Evolutionary conservation across 2,113 vertebrate species (phyloP), one percentile per base, ranked within the genome.

Genomic region (Sapayoa aenigma): DNA sequence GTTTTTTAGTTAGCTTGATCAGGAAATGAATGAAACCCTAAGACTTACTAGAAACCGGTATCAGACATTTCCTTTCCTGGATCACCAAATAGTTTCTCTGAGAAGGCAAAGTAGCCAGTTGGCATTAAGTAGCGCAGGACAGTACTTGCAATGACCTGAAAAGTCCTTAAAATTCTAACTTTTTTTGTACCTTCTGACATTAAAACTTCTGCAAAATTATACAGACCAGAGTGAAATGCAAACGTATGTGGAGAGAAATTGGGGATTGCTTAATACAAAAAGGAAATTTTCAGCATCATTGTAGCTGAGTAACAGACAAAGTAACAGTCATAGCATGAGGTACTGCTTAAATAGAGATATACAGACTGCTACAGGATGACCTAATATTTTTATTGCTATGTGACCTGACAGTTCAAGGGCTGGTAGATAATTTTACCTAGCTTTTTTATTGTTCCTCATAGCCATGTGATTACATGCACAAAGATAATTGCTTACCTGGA

Each of bases 391-490:
- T 72, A 44, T 63, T 89, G 46, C 53, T 53, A 69, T 83, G 59
- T 89, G 89, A 94, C 59, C 59, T 86, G 86, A 73, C 25, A 69
- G 72, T 83, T 83, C 63, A 92, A 91, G 76, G 83, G 63, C 79
- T 92, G 63, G 63, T 63, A 87, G 72, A 60, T 66, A 76, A 80
- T 89, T 94, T 84, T 87, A 72, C 41, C 44, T 82, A 67, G 13
- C 2, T 39, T 60, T 89, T 95, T 82, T 91, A 63, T 72, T 82
- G 59, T 73, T 92, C 30, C 19, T 89, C 9, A 24, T 31, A 82
- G 66, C 44, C 3, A 5, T 37, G 14, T 52, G 25, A 72, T 67
- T 84, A 84, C 24, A 55, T 82, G 49, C 49, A 44, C 4, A 11
- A 76, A 60, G 22, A 77, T 53, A 65, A 95, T 91, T 58, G 49